These are phyloP conservation scores for Diorhabda elongata DNA, from an alignment of 1,140 invertebrate genomes.

Conservation along the genomic window DNA sequence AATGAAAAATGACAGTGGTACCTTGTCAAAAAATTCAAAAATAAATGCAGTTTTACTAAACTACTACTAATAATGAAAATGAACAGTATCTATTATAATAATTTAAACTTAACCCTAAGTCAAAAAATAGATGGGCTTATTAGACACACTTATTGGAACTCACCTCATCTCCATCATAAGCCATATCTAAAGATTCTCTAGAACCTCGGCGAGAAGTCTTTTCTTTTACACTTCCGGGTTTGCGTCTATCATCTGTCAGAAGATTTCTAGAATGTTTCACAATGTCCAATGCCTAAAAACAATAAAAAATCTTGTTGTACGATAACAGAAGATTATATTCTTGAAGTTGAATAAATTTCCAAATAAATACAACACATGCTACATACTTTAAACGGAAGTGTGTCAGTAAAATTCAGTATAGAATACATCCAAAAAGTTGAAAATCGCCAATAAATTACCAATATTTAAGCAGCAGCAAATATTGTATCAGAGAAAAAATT, in stretches of 20 bases:
- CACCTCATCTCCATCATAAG: slow-evolving; percentile 61
- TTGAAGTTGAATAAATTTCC: too few relatives aligned
- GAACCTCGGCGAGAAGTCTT: slow-evolving; percentile 53
- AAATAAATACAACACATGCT: too few relatives aligned
- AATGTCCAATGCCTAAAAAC: slow-evolving; percentile 73
- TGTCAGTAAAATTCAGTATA: too few relatives aligned
- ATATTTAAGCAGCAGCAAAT: too few relatives aligned
- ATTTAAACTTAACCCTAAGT: neutral
- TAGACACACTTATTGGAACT: slow-evolving; percentile 38
- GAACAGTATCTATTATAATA: neutral
- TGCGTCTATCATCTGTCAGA: slow-evolving; percentile 52
- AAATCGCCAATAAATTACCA: too few relatives aligned
- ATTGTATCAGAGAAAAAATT: too few relatives aligned
- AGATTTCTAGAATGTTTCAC: slow-evolving; percentile 83
- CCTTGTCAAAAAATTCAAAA: neutral
- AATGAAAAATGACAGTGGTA: neutral
- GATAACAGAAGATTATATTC: too few relatives aligned
- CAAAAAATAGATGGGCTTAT: neutral
- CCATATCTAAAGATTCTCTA: slow-evolving; percentile 60
- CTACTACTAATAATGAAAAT: slow-evolving; percentile 8
- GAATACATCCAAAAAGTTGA: too few relatives aligned
- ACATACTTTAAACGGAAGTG: too few relatives aligned
- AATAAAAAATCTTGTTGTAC: too few relatives aligned
- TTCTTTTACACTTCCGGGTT: slow-evolving; percentile 43
- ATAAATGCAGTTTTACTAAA: neutral